Evolutionary conservation across 2,888 invertebrate genomes (phyloP).

Genomic region (Strigamia transsilvanica): DNA sequence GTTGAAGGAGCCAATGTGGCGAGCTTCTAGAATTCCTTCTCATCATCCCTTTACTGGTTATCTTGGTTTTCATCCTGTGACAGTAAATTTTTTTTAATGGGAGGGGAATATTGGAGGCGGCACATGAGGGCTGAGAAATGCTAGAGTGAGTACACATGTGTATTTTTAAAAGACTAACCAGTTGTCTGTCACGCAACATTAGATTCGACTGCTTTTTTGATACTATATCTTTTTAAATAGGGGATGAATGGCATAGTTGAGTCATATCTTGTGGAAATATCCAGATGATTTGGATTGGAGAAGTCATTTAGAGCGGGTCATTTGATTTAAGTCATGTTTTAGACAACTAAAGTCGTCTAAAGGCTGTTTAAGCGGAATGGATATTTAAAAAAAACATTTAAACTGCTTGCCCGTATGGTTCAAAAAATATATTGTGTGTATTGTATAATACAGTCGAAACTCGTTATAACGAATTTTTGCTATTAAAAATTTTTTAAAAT

Average conservation of each 20-base stretch:
- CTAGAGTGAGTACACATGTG: constrained; percentile 23
- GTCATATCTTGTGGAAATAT: not conserved
- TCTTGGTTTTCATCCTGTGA: constrained; percentile 34
- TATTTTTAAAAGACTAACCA: constrained; percentile 33
- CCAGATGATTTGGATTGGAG: no score
- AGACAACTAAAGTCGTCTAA: no score
- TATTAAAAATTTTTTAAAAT: no score
- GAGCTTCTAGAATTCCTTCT: constrained; percentile 10
- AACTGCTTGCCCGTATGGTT: no score
- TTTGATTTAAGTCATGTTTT: no score
- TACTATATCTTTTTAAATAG: constrained; percentile 18
- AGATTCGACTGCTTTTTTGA: constrained; percentile 14
- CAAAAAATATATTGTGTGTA: no score
- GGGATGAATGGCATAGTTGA: not conserved
- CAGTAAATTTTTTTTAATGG: constrained; percentile 26
- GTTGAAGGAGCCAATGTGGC: constrained; percentile 32
- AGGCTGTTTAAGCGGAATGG: no score
- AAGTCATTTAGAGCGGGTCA: no score
- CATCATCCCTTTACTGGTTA: constrained; percentile 31
- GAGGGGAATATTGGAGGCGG: not conserved
- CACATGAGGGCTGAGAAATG: not conserved
- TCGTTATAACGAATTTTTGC: no score
- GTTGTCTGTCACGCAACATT: constrained; percentile 39
- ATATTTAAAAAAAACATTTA: no score
- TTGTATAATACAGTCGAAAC: no score